phyloP scores from a whole-genome alignment of 2,888 invertebrate genomes.

The Pollenia amentaria region DNA sequence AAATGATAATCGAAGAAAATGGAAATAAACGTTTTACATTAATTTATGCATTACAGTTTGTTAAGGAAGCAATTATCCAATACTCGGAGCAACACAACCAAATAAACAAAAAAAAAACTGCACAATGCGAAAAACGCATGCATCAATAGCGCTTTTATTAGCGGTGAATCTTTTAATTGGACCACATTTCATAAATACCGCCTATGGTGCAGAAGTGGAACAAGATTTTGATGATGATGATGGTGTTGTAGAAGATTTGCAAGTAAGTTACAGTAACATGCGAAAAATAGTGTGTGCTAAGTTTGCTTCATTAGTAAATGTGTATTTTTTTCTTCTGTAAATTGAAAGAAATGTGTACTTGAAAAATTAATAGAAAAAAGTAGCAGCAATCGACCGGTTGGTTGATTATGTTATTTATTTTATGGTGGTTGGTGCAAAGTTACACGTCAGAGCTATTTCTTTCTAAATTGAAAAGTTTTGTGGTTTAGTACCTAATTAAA shows the following conservation, averaged over 20 bases:
- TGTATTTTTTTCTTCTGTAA: slow-evolving; percentile 16
- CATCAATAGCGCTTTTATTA: slow-evolving; percentile 60
- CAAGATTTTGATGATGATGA: slow-evolving; percentile 79
- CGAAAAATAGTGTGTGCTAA: neutral
- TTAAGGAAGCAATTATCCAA: slow-evolving; percentile 3
- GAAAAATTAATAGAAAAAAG: slow-evolving; percentile 11
- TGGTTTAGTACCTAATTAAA: slow-evolving; percentile 5
- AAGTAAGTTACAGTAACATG: slow-evolving; percentile 76
- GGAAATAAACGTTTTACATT: neutral
- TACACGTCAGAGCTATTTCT: slow-evolving; percentile 79
- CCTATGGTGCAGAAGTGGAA: slow-evolving; percentile 70
- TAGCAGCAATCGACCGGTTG: slow-evolving; percentile 53
- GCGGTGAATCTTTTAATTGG: slow-evolving; percentile 63
- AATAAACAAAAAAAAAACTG: slow-evolving; percentile 15
- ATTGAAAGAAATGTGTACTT: slow-evolving; percentile 19
- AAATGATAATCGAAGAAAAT: slow-evolving; percentile 24
- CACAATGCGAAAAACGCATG: slow-evolving; percentile 67
- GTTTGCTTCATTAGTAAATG: slow-evolving; percentile 10
- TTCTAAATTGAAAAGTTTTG: neutral
- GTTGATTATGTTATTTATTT: slow-evolving; percentile 13
- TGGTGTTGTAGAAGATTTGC: slow-evolving; percentile 80
- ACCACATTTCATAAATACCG: slow-evolving; percentile 61
- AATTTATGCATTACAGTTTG: slow-evolving; percentile 35
- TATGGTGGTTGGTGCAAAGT: slow-evolving; percentile 74
- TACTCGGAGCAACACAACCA: neutral